Conservation (phyloP, 2,888 invertebrate genomes). For the Diaphora mendica region DNA sequence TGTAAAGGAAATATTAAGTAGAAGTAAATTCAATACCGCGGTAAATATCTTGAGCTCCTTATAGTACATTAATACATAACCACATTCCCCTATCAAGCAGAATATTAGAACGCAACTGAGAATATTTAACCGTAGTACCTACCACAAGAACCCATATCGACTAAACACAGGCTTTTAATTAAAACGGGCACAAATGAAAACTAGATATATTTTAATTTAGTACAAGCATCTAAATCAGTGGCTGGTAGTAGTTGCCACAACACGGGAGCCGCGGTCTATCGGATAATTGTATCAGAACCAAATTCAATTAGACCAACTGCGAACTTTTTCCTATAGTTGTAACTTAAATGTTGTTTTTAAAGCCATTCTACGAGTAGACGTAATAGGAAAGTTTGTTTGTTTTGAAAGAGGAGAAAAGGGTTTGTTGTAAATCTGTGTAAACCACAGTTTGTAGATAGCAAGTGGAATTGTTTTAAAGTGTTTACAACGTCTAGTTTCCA, state of each 20-base stretch:
- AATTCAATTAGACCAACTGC: slow-evolving; percentile 36
- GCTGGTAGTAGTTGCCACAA: slow-evolving; percentile 22
- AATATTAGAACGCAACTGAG: neutral
- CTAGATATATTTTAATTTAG: slow-evolving; percentile 41
- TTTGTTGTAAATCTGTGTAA: neutral
- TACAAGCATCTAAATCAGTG: slow-evolving; percentile 37
- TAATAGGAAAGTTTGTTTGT: neutral
- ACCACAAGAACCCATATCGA: slow-evolving; percentile 26
- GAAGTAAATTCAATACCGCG: neutral
- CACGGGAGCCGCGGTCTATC: slow-evolving; percentile 29
- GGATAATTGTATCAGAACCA: slow-evolving; percentile 39
- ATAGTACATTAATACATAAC: neutral
- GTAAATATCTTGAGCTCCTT: neutral
- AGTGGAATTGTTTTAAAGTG: neutral
- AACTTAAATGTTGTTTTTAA: slow-evolving; percentile 12
- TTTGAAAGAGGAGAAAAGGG: neutral
- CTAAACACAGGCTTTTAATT: slow-evolving; percentile 31
- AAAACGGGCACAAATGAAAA: slow-evolving; percentile 36
- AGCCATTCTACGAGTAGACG: neutral
- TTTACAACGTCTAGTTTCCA: neutral
- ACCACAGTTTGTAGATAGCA: slow-evolving; percentile 1
- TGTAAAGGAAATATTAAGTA: neutral
- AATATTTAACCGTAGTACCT: neutral
- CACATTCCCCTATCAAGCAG: neutral
- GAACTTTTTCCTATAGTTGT: slow-evolving; percentile 14